Base-by-base conservation (phyloP, 1,140 invertebrate species). In the Bombus balteatus region DNA sequence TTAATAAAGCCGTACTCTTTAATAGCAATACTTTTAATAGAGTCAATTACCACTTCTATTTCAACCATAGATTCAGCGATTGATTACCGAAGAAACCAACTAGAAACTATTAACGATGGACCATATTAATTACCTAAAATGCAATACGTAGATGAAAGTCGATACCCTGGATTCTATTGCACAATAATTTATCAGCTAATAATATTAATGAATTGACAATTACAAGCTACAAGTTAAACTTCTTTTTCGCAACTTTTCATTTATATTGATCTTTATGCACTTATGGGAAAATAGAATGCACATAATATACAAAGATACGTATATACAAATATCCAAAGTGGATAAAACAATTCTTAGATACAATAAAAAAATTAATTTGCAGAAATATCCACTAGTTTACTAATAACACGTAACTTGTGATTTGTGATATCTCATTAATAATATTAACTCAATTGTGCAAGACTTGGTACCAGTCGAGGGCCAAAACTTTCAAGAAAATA, bases 401-500 rank as follows among this genome's bases (percentile, higher is more conserved):
- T n/a, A n/a, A 62, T 62, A 18, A 34, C 4, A 57, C 22, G 32
- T 62, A n/a, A n/a, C 59, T n/a, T n/a, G 28, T n/a, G 59, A 62
- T 62, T 62, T 62, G 10, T 13, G 12, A n/a, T n/a, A n/a, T 62
- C 28, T 62, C 28, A n/a, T 12, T 62, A 62, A n/a, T n/a, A 28
- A 13, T n/a, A 62, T 62, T 62, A 12, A 53, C 5, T 53, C 18
- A 53, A 53, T 22, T 53, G 47, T 22, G 18, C 59, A n/a, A 13
- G 59, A n/a, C 13, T 10, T 37, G 43, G 12, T 22, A 62, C 3
- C 12, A 4, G 2, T 25, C 15, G 72, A 39, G 59, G 3, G 1
- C 28, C n/a, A n/a, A n/a, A 28, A 10, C 59, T 85, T 80, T 80
- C 43, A 32, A 85, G 77, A 71, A 80, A 85, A 80, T 53, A 53